phyloP scores from a whole-genome alignment of 2,888 invertebrate species.

The Ecliptopera silaceata region DNA sequence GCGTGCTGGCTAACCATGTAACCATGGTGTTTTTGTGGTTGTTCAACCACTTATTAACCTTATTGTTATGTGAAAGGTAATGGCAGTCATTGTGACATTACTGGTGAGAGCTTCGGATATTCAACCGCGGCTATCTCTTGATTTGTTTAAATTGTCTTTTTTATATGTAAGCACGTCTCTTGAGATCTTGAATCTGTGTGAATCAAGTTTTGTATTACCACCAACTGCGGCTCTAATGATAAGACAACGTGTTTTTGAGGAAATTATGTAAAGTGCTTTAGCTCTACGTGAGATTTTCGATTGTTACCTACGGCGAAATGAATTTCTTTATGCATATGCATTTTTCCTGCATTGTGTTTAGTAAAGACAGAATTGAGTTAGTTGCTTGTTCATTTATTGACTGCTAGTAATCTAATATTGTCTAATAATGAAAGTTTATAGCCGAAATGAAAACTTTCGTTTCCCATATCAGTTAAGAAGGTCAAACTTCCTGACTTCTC shows the following conservation, averaged over 20 bases:
- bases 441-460: too few species aligned
- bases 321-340: too few species aligned
- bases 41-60: constrained; percentile 1
- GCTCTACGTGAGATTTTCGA: constrained; percentile 5
- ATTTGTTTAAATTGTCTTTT: too few species aligned
- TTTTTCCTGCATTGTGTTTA: too few species aligned
- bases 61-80: constrained; percentile 17
- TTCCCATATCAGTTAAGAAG: too few species aligned
- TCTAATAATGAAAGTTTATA: too few species aligned
- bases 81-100: constrained; percentile 3
- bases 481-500: too few species aligned
- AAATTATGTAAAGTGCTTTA: constrained; percentile 32
- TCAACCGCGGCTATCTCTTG: too few species aligned
- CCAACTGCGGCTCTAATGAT: constrained; percentile 42
- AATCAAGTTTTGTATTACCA: constrained; percentile 46
- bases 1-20: constrained; percentile 23
- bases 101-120: constrained; percentile 14
- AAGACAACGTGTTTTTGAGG: constrained; percentile 33
- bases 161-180: too few species aligned
- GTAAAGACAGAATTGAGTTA: too few species aligned
- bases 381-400: too few species aligned
- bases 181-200: neutral
- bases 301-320: neutral
- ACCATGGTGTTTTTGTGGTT: constrained; percentile 7
- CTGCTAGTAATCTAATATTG: too few species aligned